Base-by-base conservation (phyloP, 1,140 invertebrate genomes). In the Dendrolimus punctatus region DNA sequence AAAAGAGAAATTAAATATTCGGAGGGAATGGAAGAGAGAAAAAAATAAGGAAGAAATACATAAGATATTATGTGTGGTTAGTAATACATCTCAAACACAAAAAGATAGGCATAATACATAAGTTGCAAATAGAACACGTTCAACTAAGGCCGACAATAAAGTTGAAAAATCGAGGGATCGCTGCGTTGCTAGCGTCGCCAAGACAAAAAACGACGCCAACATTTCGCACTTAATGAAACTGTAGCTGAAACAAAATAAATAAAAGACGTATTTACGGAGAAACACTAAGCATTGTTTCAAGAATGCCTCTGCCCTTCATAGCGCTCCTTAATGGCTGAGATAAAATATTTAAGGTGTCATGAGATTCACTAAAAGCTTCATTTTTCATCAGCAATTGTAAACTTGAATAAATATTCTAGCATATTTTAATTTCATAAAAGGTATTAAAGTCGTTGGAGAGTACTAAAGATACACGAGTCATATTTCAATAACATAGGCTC, bases 211-310 rank as follows among this genome's bases (percentile, higher is more conserved):
- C 76, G 71, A 79, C 73, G 70, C 69, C 57, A 62, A 76, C 78
- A 80, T 76, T 73, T 80, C 73, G 78, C 80, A 82, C 79, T 80
- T 82, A 85, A 82, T 85, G 81, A 82, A 85, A 81, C 77, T 76
- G 79, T 82, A 68, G 71, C 77, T 51, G 66, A 73, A 83, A 77
- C 68, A 73, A 77, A 80, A 80, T 80, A 79, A 78, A 76, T 70
- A 72, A 80, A 69, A 66, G 62, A 57, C 72, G 66, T 65, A 73
- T 80, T 84, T 77, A 74, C 67, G 65, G 57, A 66, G 59, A 61
- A 59, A 60, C 64, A 62, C 66, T 75, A 68, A 69, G 66, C 71
- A 75, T 83, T 78, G 64, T 76, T 75, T 68, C 66, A 68, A 64
- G 69, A 73, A 70, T 60, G 61, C 55, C 53, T 53, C 55, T 23